phyloP scores from a whole-genome alignment of 2,797 vertebrate genomes.

The Kryptopterus vitreolus region DNA sequence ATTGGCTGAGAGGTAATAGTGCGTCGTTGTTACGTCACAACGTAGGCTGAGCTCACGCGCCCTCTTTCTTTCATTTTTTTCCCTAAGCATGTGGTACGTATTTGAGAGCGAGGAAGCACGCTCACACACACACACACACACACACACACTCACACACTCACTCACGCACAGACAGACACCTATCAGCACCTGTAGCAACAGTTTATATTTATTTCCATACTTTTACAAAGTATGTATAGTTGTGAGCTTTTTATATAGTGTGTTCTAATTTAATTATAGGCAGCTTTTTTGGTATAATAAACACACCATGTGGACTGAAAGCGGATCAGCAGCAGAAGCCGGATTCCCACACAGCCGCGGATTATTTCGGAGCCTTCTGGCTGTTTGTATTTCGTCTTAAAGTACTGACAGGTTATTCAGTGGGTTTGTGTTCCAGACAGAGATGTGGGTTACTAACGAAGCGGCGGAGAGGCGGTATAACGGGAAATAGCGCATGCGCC shows the following conservation, averaged over 20 bases:
- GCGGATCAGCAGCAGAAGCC: conserved; percentile 2
- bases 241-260: background rate
- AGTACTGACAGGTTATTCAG: background rate
- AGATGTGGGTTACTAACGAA: background rate
- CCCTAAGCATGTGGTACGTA: background rate
- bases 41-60: background rate
- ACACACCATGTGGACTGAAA: background rate
- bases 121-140: too few species aligned
- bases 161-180: too few species aligned
- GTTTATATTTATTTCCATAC: background rate
- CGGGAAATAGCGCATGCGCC: conserved; percentile 27
- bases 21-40: conserved; percentile 12
- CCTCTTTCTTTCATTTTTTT: background rate
- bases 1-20: background rate
- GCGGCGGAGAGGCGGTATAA: conserved; percentile 5
- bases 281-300: background rate
- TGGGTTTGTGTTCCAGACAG: background rate
- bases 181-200: background rate
- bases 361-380: background rate
- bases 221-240: background rate
- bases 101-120: background rate
- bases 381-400: background rate
- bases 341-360: background rate
- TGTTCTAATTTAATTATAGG: background rate
- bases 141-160: too few species aligned